Conservation (phyloP, 2,888 invertebrate genomes). For the Apeira syringaria region DNA sequence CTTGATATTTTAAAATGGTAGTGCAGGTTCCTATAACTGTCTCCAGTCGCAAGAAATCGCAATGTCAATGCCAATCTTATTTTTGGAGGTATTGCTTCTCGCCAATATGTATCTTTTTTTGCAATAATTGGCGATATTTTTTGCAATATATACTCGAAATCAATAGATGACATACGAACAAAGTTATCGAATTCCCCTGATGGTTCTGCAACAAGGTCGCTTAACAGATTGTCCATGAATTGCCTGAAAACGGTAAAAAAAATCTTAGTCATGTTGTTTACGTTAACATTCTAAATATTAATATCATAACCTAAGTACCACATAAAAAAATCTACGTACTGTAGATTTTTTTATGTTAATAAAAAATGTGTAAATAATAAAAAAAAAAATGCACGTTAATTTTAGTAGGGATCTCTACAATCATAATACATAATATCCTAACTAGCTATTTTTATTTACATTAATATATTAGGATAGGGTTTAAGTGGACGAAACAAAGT, state of each 20-base stretch:
- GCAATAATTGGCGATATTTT: slow-evolving; percentile 12
- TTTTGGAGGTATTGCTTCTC: slow-evolving; percentile 25
- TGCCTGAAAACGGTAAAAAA: slow-evolving; percentile 16
- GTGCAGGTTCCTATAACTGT: slow-evolving; percentile 25
- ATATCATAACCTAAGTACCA: neutral
- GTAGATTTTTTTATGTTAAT: too few species aligned
- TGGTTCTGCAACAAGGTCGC: slow-evolving; percentile 14
- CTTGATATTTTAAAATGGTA: slow-evolving; percentile 25
- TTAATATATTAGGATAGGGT: too few species aligned
- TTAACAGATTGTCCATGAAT: slow-evolving; percentile 18
- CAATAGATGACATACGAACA: slow-evolving; percentile 16
- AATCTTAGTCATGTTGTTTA: too few species aligned
- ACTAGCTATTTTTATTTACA: too few species aligned
- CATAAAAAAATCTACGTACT: neutral
- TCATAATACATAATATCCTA: too few species aligned
- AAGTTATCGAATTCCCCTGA: slow-evolving; percentile 20
- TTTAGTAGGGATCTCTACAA: too few species aligned
- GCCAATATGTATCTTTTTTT: slow-evolving; percentile 18
- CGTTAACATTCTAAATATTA: too few species aligned
- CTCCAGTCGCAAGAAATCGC: slow-evolving; percentile 27
- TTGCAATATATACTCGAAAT: slow-evolving; percentile 16
- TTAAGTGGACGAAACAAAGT: too few species aligned
- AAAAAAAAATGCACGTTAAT: too few species aligned
- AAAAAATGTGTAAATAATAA: too few species aligned
- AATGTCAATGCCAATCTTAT: slow-evolving; percentile 23